These are phyloP conservation scores for Colius striatus DNA, from an alignment of 2,113 vertebrate genomes.

Conservation along the genomic window DNA sequence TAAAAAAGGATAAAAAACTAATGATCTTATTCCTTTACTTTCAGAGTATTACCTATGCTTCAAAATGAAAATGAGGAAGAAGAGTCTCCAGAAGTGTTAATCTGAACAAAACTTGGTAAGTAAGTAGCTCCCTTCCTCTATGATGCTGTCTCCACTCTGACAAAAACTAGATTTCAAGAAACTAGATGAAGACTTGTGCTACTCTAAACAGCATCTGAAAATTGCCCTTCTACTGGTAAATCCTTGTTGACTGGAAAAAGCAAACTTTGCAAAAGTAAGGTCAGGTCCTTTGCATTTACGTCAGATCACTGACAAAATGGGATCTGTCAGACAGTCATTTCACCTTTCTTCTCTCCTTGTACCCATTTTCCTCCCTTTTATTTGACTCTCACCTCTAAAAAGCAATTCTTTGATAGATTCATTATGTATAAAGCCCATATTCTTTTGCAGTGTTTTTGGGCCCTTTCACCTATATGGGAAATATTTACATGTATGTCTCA, in stretches of 20 bases:
- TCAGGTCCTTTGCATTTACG: not conserved
- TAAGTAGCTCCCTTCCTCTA: not conserved
- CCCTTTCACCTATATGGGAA: not conserved
- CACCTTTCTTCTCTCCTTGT: not conserved
- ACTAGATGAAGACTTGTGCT: not conserved
- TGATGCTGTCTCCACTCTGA: not conserved
- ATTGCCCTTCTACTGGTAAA: not conserved
- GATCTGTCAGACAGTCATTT: not conserved
- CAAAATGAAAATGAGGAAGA: conserved; percentile 56
- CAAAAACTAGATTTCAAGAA: not conserved
- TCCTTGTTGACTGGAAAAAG: not conserved
- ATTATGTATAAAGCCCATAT: not conserved
- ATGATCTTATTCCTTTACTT: not conserved
- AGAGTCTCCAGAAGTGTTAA: not conserved
- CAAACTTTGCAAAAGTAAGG: not conserved
- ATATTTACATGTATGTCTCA: not conserved
- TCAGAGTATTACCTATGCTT: conserved; percentile 9
- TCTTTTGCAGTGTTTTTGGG: not conserved
- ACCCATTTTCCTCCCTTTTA: not conserved
- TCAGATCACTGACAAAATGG: not conserved
- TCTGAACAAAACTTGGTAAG: not conserved
- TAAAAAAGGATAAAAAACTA: not conserved
- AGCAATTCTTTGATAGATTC: not conserved
- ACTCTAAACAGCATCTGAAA: not conserved
- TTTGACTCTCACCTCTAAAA: not conserved